A percentile compares a stretch with the other conserved stretches of the same genome.
phyloP scores from a whole-genome alignment of 1,140 invertebrate species.

The Dolichoris vasculosae region DNA sequence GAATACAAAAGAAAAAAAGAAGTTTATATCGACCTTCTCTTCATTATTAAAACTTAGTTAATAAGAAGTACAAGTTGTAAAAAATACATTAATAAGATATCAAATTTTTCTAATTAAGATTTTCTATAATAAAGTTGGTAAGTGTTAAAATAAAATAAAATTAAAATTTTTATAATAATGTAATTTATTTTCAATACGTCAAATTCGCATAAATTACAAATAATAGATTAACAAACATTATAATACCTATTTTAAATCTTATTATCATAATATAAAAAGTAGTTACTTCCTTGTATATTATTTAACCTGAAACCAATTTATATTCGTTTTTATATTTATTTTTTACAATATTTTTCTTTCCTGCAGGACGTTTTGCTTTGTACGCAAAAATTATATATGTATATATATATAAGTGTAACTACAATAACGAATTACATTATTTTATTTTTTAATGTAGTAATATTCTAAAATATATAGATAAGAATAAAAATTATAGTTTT shows the following conservation, averaged over 20 bases:
- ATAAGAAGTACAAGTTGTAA: not conserved
- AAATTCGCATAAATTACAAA: conserved; percentile 31
- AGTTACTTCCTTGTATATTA: conserved; percentile 22
- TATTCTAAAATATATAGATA: conserved; percentile 21
- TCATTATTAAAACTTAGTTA: not conserved
- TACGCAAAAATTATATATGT: not conserved
- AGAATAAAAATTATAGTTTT: not conserved
- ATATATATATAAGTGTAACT: not conserved
- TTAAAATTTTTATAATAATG: conserved; percentile 17
- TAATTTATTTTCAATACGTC: conserved; percentile 34
- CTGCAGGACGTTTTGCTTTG: conserved; percentile 45
- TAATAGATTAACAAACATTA: conserved; percentile 28
- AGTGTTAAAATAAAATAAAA: conserved; percentile 32
- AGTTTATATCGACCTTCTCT: not conserved
- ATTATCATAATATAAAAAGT: conserved; percentile 18
- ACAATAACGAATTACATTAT: conserved; percentile 29
- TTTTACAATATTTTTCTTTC: conserved; percentile 31
- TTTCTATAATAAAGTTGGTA: not conserved
- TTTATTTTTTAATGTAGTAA: not conserved
- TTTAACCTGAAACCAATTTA: conserved; percentile 9
- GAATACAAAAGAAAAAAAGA: not conserved
- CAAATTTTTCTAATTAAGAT: not conserved
- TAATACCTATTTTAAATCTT: conserved; percentile 1
- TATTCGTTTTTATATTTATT: not conserved
- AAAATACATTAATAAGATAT: conserved; percentile 6